Conservation (phyloP, 2,113 vertebrate genomes). For the Paratilapia polleni region DNA sequence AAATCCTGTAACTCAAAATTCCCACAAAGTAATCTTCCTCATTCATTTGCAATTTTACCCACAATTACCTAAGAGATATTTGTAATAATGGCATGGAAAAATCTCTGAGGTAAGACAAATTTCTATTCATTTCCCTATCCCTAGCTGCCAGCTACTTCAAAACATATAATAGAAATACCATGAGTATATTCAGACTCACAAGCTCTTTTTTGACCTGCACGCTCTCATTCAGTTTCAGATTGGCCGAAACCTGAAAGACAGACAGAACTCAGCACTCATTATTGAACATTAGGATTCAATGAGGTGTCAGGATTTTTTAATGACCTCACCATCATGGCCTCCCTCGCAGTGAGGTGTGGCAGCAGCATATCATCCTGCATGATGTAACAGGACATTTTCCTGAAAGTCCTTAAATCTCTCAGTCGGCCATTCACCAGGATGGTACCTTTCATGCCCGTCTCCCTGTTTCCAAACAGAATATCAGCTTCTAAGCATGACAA, state of each 20-base stretch:
- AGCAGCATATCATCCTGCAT: conserved; percentile 99
- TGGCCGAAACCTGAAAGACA: conserved; percentile 88
- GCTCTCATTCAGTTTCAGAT: conserved; percentile 95
- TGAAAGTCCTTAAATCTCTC: conserved; percentile 93
- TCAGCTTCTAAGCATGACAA: neutral
- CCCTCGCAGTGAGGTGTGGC: conserved; percentile 90
- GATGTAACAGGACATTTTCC: conserved; percentile 99
- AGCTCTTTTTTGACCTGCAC: conserved; percentile 95
- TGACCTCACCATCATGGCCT: conserved; percentile 96
- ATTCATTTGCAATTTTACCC: neutral
- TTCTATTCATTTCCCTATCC: neutral
- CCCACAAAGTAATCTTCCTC: neutral
- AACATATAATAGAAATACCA: neutral
- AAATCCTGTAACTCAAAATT: neutral
- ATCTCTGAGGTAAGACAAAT: neutral
- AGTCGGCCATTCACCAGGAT: conserved; percentile 92
- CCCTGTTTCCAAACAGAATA: conserved; percentile 77
- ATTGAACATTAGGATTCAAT: neutral
- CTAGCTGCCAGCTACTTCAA: neutral
- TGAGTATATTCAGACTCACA: conserved; percentile 79
- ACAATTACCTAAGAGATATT: neutral
- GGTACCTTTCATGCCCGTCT: conserved; percentile 97
- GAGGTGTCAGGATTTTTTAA: neutral
- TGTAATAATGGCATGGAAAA: neutral
- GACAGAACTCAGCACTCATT: neutral